Percentiles rank a stretch among this genome's conserved stretches.
These are phyloP conservation scores for Onychomys leucogaster DNA, from an alignment of 2,797 vertebrate species.

Conservation along the genomic window DNA sequence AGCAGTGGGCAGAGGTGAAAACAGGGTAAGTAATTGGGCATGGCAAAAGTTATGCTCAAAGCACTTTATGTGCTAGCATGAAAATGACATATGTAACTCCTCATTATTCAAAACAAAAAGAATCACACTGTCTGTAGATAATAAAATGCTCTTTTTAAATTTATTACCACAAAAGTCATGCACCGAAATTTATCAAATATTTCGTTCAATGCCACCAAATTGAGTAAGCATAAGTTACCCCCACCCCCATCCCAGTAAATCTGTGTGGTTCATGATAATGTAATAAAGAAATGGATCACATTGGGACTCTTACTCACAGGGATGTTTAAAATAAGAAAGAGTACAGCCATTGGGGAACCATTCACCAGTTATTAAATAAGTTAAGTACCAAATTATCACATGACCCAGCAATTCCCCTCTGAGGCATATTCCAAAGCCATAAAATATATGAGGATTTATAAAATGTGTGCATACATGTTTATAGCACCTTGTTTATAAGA, in stretches of 20 bases:
- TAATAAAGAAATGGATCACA: background rate
- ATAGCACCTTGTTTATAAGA: conserved; percentile 9
- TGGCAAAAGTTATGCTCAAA: background rate
- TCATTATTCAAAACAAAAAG: background rate
- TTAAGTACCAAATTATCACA: background rate
- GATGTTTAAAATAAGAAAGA: conserved; percentile 15
- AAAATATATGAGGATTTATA: background rate
- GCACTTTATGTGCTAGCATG: background rate
- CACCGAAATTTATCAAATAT: background rate
- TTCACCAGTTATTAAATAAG: background rate
- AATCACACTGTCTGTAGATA: background rate
- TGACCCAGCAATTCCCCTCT: background rate
- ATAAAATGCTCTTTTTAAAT: background rate
- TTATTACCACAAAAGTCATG: background rate
- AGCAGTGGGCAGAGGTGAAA: background rate
- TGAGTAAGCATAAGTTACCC: background rate
- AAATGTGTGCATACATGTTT: background rate
- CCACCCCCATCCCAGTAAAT: background rate
- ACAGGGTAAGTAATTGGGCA: no score
- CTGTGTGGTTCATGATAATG: background rate
- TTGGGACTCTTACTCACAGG: background rate
- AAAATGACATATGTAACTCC: background rate
- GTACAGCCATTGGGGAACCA: background rate
- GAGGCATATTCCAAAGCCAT: background rate
- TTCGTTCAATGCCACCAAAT: background rate